A percentile compares a stretch with the other conserved stretches of the same genome.
Conservation (phyloP, 2,113 vertebrate genomes). For the Petroica traversi region DNA sequence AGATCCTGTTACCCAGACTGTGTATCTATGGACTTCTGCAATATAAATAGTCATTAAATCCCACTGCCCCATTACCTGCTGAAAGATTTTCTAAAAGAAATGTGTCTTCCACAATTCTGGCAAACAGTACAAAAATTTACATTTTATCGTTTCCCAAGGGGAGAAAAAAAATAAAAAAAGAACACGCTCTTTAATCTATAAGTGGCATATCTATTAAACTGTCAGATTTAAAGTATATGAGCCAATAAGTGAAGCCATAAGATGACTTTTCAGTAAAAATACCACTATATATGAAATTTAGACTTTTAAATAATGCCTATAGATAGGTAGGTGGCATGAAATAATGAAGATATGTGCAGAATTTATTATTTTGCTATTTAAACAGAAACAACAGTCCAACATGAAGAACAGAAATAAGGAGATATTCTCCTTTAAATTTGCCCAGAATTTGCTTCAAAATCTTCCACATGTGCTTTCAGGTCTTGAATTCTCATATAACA, state of each 20-base stretch:
- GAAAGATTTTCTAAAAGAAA: not conserved
- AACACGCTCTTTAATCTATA: not conserved
- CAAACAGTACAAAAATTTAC: not conserved
- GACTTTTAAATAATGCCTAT: not conserved
- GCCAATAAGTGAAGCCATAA: not conserved
- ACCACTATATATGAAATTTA: not conserved
- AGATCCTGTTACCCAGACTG: not conserved
- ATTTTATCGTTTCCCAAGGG: not conserved
- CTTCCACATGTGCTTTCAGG: not conserved
- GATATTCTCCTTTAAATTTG: not conserved
- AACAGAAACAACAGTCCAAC: not conserved
- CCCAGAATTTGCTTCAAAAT: not conserved
- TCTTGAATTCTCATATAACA: not conserved
- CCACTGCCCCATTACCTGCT: not conserved
- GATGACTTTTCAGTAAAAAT: not conserved
- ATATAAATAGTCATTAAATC: constrained; percentile 21
- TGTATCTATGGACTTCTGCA: not conserved
- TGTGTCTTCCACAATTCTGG: not conserved
- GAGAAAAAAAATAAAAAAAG: not conserved
- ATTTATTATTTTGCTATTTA: not conserved
- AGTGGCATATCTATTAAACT: not conserved
- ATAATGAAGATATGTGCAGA: not conserved
- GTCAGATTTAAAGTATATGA: not conserved
- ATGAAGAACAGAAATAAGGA: not conserved
- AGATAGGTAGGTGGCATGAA: not conserved